Evolutionary conservation across 2,113 vertebrate genomes (phyloP).

Genomic region (Grammomys surdaster): DNA sequence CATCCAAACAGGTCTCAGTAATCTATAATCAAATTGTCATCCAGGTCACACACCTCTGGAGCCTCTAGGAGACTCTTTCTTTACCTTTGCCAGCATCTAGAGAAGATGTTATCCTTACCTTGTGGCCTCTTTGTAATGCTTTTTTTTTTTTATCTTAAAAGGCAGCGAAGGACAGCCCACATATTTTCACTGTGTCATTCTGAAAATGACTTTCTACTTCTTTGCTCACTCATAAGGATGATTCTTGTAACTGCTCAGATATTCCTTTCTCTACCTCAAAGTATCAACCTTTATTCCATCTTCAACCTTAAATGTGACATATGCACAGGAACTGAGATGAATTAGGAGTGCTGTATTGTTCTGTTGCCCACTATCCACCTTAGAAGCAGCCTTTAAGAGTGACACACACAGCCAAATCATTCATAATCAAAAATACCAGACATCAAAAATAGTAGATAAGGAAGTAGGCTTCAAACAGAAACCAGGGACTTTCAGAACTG

Average conservation of each 20-base stretch:
- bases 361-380: not conserved
- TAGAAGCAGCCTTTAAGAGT: not conserved
- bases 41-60: not conserved
- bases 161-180: not conserved
- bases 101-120: not conserved
- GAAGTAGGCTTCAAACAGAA: not conserved
- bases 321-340: not conserved
- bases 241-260: not conserved
- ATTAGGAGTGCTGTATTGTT: not conserved
- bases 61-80: not conserved
- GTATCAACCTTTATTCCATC: not conserved
- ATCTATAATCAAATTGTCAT: not conserved
- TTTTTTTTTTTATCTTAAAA: not conserved
- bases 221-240: not conserved
- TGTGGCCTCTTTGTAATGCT: not conserved
- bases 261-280: not conserved
- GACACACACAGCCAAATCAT: not conserved
- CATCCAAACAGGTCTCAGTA: not conserved
- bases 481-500: not conserved
- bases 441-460: not conserved
- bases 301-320: not conserved
- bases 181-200: not conserved
- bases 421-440: not conserved
- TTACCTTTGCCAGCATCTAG: not conserved
- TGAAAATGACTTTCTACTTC: not conserved